phyloP scores from a whole-genome alignment of 23 tunicate species.

The Trididemnum miniatum region DNA sequence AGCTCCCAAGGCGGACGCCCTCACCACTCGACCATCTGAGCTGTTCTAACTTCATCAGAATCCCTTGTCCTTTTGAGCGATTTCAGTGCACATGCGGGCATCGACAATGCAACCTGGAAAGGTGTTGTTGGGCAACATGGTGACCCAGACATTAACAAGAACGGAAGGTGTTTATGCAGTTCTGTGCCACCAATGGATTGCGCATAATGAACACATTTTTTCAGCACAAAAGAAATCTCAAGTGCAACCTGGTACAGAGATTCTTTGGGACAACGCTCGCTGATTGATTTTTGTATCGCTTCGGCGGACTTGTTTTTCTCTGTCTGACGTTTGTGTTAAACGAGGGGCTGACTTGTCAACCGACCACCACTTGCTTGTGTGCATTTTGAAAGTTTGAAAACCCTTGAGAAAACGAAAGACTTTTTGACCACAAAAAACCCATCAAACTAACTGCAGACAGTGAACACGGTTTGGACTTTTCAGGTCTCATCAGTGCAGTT shows the following conservation, averaged over 20 bases:
- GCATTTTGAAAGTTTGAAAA: neutral
- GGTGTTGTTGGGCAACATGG: slow-evolving; percentile 7
- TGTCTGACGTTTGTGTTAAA: neutral
- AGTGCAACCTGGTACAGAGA: slow-evolving; percentile 23
- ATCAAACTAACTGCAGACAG: too few species aligned
- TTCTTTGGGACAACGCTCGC: neutral
- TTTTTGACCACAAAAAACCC: too few species aligned
- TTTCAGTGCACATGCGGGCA: neutral
- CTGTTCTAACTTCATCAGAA: too few species aligned
- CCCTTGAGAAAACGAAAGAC: neutral
- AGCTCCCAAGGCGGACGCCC: too few species aligned
- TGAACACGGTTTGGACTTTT: too few species aligned
- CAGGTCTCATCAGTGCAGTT: too few species aligned
- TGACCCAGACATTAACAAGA: neutral
- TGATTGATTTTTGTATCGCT: slow-evolving; percentile 16
- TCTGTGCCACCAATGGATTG: neutral
- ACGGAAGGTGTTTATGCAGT: slow-evolving; percentile 15
- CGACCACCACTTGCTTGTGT: neutral
- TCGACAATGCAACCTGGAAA: neutral
- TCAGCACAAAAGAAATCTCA: slow-evolving; percentile 7
- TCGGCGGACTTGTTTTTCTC: slow-evolving; percentile 4
- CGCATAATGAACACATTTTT: slow-evolving; percentile 24
- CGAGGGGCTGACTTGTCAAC: neutral
- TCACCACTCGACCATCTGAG: too few species aligned
- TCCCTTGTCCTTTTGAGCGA: neutral